These are phyloP conservation scores for Urocolius indicus DNA, from an alignment of 2,113 vertebrate species.

Conservation along the genomic window DNA sequence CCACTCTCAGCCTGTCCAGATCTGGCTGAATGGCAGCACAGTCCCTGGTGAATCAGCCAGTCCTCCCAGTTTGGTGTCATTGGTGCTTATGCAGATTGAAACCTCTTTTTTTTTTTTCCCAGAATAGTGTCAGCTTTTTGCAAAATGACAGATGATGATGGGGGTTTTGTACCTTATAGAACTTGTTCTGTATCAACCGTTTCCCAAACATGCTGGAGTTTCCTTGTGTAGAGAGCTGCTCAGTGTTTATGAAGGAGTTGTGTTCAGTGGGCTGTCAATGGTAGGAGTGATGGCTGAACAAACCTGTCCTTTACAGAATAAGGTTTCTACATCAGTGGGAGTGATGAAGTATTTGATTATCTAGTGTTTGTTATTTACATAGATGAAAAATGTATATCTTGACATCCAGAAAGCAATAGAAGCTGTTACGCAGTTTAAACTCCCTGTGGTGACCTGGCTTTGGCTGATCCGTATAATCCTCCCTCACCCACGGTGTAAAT, in stretches of 20 bases:
- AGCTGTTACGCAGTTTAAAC: background rate
- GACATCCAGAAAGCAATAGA: background rate
- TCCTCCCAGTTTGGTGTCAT: background rate
- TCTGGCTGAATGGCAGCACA: no score
- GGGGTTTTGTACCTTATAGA: background rate
- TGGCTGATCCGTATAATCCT: background rate
- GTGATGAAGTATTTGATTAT: background rate
- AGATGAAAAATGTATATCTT: background rate
- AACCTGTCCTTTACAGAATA: background rate
- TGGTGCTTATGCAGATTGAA: background rate
- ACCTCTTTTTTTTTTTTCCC: no score
- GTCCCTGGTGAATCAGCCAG: no score
- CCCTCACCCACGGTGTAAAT: background rate
- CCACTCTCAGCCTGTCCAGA: no score
- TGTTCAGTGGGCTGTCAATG: background rate
- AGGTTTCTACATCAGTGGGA: background rate
- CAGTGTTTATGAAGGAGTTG: background rate
- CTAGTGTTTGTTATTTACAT: background rate
- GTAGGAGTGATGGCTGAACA: no score
- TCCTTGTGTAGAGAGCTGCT: background rate
- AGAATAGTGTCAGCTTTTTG: background rate
- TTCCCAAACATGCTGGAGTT: background rate
- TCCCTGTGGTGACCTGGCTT: background rate
- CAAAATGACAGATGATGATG: background rate
- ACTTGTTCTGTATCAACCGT: background rate